Base-by-base conservation (phyloP, 2,888 invertebrate species). In the Diplazon laetatorius region DNA sequence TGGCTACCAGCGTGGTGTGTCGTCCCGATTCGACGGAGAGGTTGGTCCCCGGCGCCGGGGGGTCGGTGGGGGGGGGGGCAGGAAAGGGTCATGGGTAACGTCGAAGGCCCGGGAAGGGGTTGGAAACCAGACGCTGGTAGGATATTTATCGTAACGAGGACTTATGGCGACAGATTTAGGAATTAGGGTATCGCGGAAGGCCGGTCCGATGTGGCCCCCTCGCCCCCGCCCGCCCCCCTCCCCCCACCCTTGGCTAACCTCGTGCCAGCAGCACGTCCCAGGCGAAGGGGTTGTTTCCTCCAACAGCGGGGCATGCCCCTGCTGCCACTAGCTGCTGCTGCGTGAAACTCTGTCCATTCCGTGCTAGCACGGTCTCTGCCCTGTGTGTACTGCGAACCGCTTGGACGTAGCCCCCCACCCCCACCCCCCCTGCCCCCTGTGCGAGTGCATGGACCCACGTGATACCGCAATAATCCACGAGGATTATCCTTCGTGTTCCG, bases 141-240 rank as follows among this genome's bases (percentile, higher is more conserved):
- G 90, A 89, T 91, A 91, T 91, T 91, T 91, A 91, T 91, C 88
- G 90, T 91, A 91, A 91, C 91, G 88, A 90, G 90, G 90, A 91
- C 90, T 90, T 90, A 91, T 91, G 91, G 91, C 91, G 91, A 91
- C 91, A 91, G 91, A 91, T 90, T 91, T 91, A 89, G 91, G 91
- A 91, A 91, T 91, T 91, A 91, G 91, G 91, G 90, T 91, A 91
- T 91, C 89, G 89, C 90, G 87, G 87, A 87, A 87, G 87, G 87
- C 86, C 87, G 88, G 87, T 88, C 85, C 87, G 85, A 83, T 82
- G 62, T 55, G 88, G 85, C 60, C 71, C 44, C 68, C 66, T 72
- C 72, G 55, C 55, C 69, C 39, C 37, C 25, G 63, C 65, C 50
- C 60, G 42, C 63, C 59, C 37, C 42, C 62, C 22, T n/a, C n/a